phyloP scores from a whole-genome alignment of 2,113 vertebrate species.

The Pedionomus torquatus region DNA sequence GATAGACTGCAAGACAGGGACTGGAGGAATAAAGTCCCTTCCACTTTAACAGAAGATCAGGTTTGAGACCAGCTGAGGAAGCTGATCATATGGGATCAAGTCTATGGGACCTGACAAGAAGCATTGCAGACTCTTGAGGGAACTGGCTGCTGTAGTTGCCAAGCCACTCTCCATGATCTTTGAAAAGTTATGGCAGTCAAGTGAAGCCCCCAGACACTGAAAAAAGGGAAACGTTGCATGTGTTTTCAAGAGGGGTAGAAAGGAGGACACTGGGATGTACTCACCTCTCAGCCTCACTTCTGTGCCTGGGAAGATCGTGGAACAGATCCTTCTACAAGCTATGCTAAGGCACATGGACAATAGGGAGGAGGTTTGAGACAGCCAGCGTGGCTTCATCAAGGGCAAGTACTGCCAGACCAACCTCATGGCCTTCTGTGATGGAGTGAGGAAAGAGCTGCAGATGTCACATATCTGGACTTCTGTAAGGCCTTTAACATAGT shows the following conservation, averaged over 20 bases:
- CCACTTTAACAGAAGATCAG: no score
- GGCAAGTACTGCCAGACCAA: not conserved
- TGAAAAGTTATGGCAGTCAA: no score
- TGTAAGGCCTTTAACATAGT: not conserved
- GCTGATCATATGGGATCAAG: no score
- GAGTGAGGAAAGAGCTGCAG: no score
- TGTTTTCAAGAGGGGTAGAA: not conserved
- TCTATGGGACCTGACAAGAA: no score
- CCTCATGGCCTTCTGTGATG: not conserved
- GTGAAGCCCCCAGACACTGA: not conserved
- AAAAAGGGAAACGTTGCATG: not conserved
- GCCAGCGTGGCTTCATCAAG: not conserved
- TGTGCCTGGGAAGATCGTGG: not conserved
- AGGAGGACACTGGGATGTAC: not conserved
- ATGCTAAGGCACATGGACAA: not conserved
- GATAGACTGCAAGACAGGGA: no score
- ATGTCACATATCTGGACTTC: not conserved
- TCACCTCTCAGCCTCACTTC: not conserved
- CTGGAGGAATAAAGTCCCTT: no score
- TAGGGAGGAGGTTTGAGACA: not conserved
- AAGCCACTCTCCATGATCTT: no score
- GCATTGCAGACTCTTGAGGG: not conserved
- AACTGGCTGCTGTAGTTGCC: not conserved
- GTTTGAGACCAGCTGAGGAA: no score
- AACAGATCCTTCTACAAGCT: not conserved